Evolutionary conservation across 1,140 invertebrate genomes (phyloP).

Genomic region (Papilio xuthus): DNA sequence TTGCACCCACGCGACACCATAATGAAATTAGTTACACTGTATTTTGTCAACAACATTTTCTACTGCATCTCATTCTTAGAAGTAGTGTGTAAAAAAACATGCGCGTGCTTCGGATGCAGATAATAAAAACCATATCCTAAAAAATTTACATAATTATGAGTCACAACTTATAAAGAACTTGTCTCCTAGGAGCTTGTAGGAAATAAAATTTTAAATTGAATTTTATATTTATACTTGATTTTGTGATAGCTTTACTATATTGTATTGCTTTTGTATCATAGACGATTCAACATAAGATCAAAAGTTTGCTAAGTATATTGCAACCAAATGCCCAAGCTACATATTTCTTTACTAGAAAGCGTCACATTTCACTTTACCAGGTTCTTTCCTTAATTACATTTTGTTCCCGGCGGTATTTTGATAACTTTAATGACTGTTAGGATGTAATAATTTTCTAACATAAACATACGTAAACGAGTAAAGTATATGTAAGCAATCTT

Average conservation of each 20-base stretch:
- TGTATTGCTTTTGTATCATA: not conserved
- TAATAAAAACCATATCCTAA: not conserved
- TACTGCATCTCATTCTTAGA: constrained; percentile 62
- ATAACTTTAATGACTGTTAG: too few relatives aligned
- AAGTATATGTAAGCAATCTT: not conserved
- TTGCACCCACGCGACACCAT: constrained; percentile 78
- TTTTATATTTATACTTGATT: not conserved
- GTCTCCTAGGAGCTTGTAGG: not conserved
- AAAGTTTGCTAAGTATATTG: not conserved
- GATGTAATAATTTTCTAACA: too few relatives aligned
- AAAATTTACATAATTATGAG: not conserved
- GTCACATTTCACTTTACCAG: too few relatives aligned
- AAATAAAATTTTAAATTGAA: not conserved
- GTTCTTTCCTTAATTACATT: too few relatives aligned
- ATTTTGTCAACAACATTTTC: constrained; percentile 68
- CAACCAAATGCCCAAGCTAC: too few relatives aligned
- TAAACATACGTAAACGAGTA: too few relatives aligned
- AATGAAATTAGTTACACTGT: constrained; percentile 77
- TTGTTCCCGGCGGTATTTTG: not conserved
- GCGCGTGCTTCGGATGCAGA: constrained; percentile 32
- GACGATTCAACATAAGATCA: not conserved
- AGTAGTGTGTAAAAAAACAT: constrained; percentile 47
- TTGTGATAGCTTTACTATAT: too few relatives aligned
- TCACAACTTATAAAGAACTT: too few relatives aligned
- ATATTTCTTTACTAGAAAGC: too few relatives aligned